phyloP scores from a whole-genome alignment of 2,797 vertebrate genomes.

The Coilia nasus region DNA sequence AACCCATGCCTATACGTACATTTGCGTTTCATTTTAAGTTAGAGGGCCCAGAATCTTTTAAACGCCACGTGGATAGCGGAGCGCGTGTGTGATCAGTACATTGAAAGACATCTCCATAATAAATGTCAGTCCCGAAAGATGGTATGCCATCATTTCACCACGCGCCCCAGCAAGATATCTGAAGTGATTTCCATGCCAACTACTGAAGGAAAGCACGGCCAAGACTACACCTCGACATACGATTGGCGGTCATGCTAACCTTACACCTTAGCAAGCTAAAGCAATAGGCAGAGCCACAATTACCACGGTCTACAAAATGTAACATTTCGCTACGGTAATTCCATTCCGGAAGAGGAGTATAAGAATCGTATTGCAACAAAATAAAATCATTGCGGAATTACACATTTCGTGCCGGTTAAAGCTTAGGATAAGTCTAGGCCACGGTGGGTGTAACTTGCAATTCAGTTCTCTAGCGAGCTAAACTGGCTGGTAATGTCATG shows the following conservation, averaged over 20 bases:
- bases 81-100: conserved; percentile 72
- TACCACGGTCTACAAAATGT: neutral
- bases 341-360: neutral
- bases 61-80: conserved; percentile 35
- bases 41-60: neutral
- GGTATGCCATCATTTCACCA: conserved; percentile 76
- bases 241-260: neutral
- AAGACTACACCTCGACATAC: neutral
- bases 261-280: neutral
- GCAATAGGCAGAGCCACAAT: neutral
- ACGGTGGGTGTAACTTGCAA: neutral
- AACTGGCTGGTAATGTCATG: neutral
- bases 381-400: neutral
- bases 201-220: neutral
- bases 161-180: neutral
- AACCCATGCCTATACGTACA: too few species aligned
- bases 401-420: neutral
- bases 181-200: neutral
- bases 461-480: neutral
- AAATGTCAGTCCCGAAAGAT: conserved; percentile 81
- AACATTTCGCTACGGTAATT: neutral
- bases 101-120: conserved; percentile 71
- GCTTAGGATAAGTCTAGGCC: neutral
- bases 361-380: neutral
- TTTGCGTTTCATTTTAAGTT: too few species aligned